Percentiles rank a stretch among this genome's conserved stretches.
phyloP scores from a whole-genome alignment of 2,888 invertebrate genomes.

The Dione juno region DNA sequence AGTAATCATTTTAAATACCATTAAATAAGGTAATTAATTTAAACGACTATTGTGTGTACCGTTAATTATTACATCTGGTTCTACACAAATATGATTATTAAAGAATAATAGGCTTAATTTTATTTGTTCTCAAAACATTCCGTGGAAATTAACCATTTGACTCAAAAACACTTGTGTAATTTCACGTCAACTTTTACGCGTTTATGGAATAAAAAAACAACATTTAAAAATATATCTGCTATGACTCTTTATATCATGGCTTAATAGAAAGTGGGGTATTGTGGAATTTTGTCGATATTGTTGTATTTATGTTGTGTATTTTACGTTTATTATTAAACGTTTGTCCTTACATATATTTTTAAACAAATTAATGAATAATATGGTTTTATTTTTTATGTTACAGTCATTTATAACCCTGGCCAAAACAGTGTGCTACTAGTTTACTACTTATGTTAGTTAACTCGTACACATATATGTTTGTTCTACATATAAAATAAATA shows the following conservation, averaged over 20 bases:
- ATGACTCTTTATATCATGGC: slow-evolving; percentile 64
- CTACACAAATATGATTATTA: not conserved
- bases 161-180: slow-evolving; percentile 5
- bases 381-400: slow-evolving; percentile 23
- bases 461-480: not conserved
- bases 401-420: slow-evolving; percentile 17
- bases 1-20: not conserved
- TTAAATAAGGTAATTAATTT: not conserved
- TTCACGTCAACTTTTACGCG: not conserved
- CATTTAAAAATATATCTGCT: slow-evolving; percentile 41
- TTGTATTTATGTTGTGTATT: slow-evolving; percentile 28
- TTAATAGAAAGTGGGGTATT: slow-evolving; percentile 63
- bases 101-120: not conserved
- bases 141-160: slow-evolving; percentile 10
- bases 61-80: not conserved
- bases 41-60: not conserved
- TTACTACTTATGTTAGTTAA: not conserved
- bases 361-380: slow-evolving; percentile 12
- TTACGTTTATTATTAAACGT: slow-evolving; percentile 5
- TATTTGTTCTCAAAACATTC: not conserved
- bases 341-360: not conserved
- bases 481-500: too few relatives aligned
- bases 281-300: slow-evolving; percentile 26
- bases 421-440: too few relatives aligned
- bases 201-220: not conserved